These are phyloP conservation scores for Lophotriccus pileatus DNA, from an alignment of 2,797 vertebrate genomes.

Conservation along the genomic window DNA sequence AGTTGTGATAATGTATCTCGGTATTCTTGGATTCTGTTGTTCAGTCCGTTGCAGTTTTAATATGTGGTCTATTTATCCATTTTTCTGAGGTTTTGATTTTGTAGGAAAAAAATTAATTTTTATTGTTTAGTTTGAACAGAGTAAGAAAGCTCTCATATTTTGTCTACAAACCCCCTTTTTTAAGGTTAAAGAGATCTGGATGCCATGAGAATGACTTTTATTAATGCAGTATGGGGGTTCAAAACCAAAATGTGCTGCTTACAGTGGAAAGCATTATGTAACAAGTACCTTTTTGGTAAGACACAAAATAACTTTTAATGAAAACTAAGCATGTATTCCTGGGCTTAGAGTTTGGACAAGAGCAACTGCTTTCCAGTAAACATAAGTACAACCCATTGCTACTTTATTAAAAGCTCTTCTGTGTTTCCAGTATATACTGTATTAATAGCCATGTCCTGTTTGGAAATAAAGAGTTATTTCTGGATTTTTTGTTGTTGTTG, in stretches of 20 bases:
- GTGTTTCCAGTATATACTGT: background rate
- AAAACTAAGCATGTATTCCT: background rate
- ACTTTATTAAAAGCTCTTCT: background rate
- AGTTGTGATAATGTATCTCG: background rate
- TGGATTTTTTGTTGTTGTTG: background rate
- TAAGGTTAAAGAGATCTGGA: background rate
- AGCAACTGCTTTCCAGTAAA: background rate
- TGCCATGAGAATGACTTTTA: background rate
- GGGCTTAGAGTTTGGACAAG: background rate
- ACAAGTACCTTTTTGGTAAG: background rate
- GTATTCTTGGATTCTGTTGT: background rate
- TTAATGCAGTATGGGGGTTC: background rate
- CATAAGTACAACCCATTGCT: background rate
- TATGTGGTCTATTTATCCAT: background rate
- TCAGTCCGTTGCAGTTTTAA: background rate
- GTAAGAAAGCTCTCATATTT: background rate
- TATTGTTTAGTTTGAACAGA: background rate
- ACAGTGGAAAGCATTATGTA: background rate
- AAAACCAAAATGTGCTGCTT: background rate
- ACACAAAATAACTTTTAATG: background rate
- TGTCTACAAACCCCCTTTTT: background rate
- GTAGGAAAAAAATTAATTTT: background rate
- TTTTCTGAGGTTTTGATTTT: background rate
- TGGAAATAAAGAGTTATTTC: background rate
- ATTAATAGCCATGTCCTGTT: background rate